Base-by-base conservation (phyloP, 2,888 invertebrate genomes). In the Drosophila eohydei region DNA sequence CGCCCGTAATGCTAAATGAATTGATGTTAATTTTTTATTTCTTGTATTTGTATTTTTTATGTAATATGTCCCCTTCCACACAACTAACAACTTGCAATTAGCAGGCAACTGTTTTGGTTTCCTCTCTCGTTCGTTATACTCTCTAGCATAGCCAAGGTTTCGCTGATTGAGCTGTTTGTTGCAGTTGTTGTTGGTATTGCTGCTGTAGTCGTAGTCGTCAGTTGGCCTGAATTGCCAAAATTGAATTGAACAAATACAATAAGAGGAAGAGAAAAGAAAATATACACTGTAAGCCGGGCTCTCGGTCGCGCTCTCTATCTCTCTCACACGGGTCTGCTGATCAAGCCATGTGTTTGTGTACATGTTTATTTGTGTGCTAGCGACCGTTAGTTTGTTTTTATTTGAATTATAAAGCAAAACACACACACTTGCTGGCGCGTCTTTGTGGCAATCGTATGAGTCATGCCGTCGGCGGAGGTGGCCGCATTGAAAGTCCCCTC, bases 151-250 rank as follows among this genome's bases (percentile, higher is more conserved):
- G 59, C 55, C 72, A 79, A 66, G 68, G 61, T 59, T 66, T 73
- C 55, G 43, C 60, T 65, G 55, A 64, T 69, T 73, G 54, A 40
- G 34, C 57, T 61, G 50, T 62, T 77, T 68, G 46, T 36, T 62
- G 30, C 56, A 56, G 54, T 41, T 62, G 67, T 59, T 58, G 59
- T 56, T 43, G 54, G 38, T 62, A 65, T 59, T 58, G 59, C 54
- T 43, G 36, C 11, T 46, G 26, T 26, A 12, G 46, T 21, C 34
- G 55, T 36, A 51, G 44, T 65, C 46, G 57, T 64, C 56, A 43
- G 55, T 66, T 83, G 88, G 85, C 88, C 83, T 77, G 83, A 79
- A 79, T 87, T 70, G 71, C 65, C 80, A 74, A 81, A 82, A 76
- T 34, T 30, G 52, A 63, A 74, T 55, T 52, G 52, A 41, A 54